Evolutionary conservation across 2,888 invertebrate genomes (phyloP).

Genomic region (Adelognathus sp.): DNA sequence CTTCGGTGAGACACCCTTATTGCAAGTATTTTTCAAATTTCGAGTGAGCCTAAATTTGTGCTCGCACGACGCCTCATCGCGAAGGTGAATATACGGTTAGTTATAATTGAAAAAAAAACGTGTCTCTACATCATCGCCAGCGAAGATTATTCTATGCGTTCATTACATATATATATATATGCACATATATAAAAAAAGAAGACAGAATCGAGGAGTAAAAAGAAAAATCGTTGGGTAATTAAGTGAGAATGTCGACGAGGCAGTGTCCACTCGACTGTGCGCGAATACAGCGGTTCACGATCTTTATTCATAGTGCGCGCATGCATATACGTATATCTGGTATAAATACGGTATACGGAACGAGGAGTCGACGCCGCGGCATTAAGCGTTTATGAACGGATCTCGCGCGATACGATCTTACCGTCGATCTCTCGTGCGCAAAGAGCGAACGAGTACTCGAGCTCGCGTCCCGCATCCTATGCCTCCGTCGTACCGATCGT

Average conservation of each 20-base stretch:
- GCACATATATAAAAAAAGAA: neutral
- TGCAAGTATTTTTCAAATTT: too few relatives aligned
- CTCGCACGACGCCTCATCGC: too few relatives aligned
- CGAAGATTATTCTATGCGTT: slow-evolving; percentile 1
- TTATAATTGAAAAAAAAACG: slow-evolving; percentile 24
- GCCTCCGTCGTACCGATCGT: slow-evolving; percentile 51
- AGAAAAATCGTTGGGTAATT: slow-evolving; percentile 50
- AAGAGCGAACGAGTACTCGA: slow-evolving; percentile 7
- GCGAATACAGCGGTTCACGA: slow-evolving; percentile 11
- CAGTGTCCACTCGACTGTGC: slow-evolving; percentile 12
- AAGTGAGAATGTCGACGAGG: slow-evolving; percentile 43
- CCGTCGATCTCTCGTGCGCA: slow-evolving; percentile 42
- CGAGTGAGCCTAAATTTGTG: too few relatives aligned
- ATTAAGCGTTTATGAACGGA: slow-evolving; percentile 59
- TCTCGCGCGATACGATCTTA: slow-evolving; percentile 52
- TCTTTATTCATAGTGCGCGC: slow-evolving; percentile 38
- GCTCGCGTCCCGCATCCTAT: neutral
- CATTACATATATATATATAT: neutral
- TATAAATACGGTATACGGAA: slow-evolving; percentile 28
- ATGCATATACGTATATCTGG: neutral
- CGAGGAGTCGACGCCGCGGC: slow-evolving; percentile 47
- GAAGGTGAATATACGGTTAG: slow-evolving; percentile 12
- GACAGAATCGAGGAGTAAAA: neutral
- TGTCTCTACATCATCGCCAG: slow-evolving; percentile 8
- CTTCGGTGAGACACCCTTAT: too few relatives aligned